Percentiles rank a stretch among this genome's conserved stretches.
Conservation (phyloP, 2,797 vertebrate species). For the Phrynocephalus guinanensis region DNA sequence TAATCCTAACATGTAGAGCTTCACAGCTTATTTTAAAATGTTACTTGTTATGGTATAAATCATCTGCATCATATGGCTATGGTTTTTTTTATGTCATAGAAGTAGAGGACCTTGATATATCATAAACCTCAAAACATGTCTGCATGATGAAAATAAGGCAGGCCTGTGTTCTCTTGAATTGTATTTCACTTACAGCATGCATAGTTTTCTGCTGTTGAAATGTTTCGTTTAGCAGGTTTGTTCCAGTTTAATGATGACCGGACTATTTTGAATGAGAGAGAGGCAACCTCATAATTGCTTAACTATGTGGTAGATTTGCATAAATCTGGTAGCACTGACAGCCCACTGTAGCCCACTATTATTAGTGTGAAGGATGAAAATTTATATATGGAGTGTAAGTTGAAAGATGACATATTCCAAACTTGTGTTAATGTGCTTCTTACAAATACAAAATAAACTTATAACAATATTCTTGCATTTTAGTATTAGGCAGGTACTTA, state of each 20-base stretch:
- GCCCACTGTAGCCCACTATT: slow-evolving; percentile 41
- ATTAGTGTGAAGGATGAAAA: slow-evolving; percentile 44
- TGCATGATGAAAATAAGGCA: background rate
- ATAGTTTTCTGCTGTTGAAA: slow-evolving; percentile 45
- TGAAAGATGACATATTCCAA: slow-evolving; percentile 57
- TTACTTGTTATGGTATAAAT: slow-evolving; percentile 37
- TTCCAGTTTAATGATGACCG: slow-evolving; percentile 54
- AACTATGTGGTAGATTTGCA: slow-evolving; percentile 40
- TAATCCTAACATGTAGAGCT: slow-evolving; percentile 15
- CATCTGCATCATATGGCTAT: slow-evolving; percentile 25
- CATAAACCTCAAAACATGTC: background rate
- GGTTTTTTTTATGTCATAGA: slow-evolving; percentile 16
- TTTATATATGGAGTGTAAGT: slow-evolving; percentile 41
- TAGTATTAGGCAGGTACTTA: slow-evolving; percentile 30
- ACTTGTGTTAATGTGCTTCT: slow-evolving; percentile 50
- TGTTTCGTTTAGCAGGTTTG: slow-evolving; percentile 58
- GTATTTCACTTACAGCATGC: background rate
- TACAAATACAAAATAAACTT: slow-evolving; percentile 36
- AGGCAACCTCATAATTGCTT: slow-evolving; percentile 46
- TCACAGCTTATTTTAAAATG: slow-evolving; percentile 36
- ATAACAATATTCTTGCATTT: slow-evolving; percentile 27
- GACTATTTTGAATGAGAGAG: slow-evolving; percentile 33
- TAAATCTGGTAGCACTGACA: slow-evolving; percentile 56
- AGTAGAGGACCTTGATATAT: slow-evolving; percentile 8
- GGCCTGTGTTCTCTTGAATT: slow-evolving; percentile 7